Base-by-base conservation (phyloP, 2,888 invertebrate genomes). In the Agapostemon virescens region DNA sequence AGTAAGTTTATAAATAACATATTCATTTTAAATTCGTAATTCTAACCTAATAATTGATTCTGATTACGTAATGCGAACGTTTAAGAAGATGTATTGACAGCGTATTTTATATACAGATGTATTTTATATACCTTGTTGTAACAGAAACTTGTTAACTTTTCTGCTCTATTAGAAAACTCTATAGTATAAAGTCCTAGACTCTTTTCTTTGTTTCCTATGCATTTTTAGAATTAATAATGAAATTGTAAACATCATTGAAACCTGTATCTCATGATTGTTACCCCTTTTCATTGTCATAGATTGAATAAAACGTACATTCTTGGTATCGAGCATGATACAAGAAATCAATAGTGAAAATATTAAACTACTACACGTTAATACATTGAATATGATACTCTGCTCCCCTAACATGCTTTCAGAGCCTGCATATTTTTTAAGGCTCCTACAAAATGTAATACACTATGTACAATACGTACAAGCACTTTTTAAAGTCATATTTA, bases 251-350 rank as follows among this genome's bases (percentile, higher is more conserved):
- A 49, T n/a, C 11, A n/a, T 49, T 49, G 49, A 49, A 49, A 49
- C n/a, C 3, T 49, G 49, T 49, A 2, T n/a, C 9, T n/a, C n/a
- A n/a, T 49, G n/a, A 49, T 49, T 49, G 11, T n/a, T 9, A 49
- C n/a, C 1, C 3, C 3, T n/a, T 4, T n/a, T n/a, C 1, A 11
- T 49, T 2, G 0, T n/a, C n/a, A 3, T 49, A 1, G 9, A n/a
- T 11, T 11, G 9, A 49, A n/a, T 9, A 1, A 49, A 20, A n/a
- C 2, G 13, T 40, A 40, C 2, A 15, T 40, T 40, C 13, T 40
- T 40, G 13, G 13, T 40, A 40, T 40, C 13, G 13, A n/a, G 40
- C 40, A 40, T 15, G 40, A 40, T 40, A 40, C 40, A 0, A 40
- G 13, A 3, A 15, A 13, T 40, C 13, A 40, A 13, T 15, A 40